Base-by-base conservation (phyloP, 2,888 invertebrate genomes). In the Cenopis cana region DNA sequence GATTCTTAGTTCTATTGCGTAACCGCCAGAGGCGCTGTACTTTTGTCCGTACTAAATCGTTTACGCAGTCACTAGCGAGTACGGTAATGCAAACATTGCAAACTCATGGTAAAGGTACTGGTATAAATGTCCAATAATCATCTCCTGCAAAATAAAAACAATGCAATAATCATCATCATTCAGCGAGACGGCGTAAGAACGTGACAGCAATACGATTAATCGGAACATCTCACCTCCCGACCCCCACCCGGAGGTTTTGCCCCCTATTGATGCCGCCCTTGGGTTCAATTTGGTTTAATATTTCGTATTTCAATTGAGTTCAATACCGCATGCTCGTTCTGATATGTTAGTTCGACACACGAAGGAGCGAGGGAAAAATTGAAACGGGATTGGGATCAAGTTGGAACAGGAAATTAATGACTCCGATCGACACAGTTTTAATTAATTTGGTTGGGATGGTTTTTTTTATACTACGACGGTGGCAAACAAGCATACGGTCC, bases 191-290 rank as follows among this genome's bases (percentile, higher is more conserved):
- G 6, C 33, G 33, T 33, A 33, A 33, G 33, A 33, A 24, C 9
- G 33, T 33, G 9, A 3, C 6, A 33, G 29, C 18, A 14, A 0
- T 14, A 14, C 54, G 17, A 17, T 57, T 61, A 49, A 59, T 54
- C 54, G 64, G 54, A 65, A 65, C 54, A 54, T 65, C 38, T 41
- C 50, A 24, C 36, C 38, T 24, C 62, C 18, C 62, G 2, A 5
- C 62, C 18, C 14, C 46, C 29, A 18, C 29, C 46, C 29, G 49
- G 17, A 12, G 17, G 18, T n/a, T 9, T 11, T 33, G 11, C 24
- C 41, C 36, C 64, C 54, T 38, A 64, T 38, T 6, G 14, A 12
- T 5, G 8, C 46, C n/a, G 46, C n/a, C 46, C 46, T 46, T 6
- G 46, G 46, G 24, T 24, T 46, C 46, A n/a, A 46, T n/a, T 46